Conservation (phyloP, 2,888 invertebrate genomes). For the Eupeodes luniger region DNA sequence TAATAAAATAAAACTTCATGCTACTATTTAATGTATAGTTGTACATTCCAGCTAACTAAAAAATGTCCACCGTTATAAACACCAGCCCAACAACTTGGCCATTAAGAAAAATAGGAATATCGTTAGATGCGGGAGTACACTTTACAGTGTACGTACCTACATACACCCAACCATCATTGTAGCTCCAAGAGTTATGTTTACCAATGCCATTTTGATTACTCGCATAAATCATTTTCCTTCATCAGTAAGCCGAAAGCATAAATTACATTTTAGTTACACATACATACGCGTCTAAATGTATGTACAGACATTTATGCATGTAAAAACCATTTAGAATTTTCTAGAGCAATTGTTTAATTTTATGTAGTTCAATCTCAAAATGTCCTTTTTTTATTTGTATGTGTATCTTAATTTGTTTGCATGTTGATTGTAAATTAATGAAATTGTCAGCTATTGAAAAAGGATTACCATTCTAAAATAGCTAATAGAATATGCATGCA, state of each 20-base stretch:
- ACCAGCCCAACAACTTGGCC: neutral
- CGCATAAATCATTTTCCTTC: conserved; percentile 12
- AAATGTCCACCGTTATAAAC: neutral
- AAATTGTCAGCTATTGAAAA: neutral
- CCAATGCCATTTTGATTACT: conserved; percentile 3
- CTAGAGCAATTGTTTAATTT: conserved; percentile 10
- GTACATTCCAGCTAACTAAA: neutral
- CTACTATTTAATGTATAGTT: neutral
- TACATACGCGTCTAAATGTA: neutral
- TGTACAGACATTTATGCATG: too few relatives aligned
- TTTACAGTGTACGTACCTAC: too few relatives aligned
- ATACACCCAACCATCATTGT: neutral
- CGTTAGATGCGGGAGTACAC: neutral
- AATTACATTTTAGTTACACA: neutral
- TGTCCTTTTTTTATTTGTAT: neutral
- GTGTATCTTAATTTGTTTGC: neutral
- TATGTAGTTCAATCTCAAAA: neutral
- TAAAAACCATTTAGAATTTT: neutral
- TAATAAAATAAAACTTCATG: neutral
- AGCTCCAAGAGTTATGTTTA: neutral
- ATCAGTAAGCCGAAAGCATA: neutral
- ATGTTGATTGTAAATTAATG: neutral
- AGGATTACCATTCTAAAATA: neutral
- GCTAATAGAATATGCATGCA: conserved; percentile 18
- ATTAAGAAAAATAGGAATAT: conserved; percentile 8